These are phyloP conservation scores for Ceyx erithaca DNA, from an alignment of 2,797 vertebrate genomes.

Conservation along the genomic window DNA sequence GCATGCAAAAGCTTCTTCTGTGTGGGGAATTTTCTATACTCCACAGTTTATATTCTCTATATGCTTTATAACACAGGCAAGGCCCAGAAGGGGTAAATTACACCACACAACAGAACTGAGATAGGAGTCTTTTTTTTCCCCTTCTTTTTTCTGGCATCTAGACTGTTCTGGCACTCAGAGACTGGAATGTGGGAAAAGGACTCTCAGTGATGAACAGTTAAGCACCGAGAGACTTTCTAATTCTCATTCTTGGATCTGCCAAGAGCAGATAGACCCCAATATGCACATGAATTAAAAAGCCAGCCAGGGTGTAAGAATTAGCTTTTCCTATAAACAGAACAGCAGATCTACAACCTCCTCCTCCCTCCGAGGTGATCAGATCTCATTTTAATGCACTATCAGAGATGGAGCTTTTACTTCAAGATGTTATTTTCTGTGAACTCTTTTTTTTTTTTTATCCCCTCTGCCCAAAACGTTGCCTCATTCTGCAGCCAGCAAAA, in stretches of 20 bases:
- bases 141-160: not conserved
- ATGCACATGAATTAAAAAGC: not conserved
- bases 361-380: not conserved
- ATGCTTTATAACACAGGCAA: not conserved
- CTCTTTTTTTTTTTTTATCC: not conserved
- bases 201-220: not conserved
- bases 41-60: not conserved
- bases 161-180: not conserved
- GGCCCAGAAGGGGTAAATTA: not conserved
- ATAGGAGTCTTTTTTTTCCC: not conserved
- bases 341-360: not conserved
- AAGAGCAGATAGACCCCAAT: not conserved
- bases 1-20: not conserved
- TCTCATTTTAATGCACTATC: not conserved
- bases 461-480: conserved; percentile 2
- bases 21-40: not conserved
- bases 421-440: not conserved
- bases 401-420: not conserved
- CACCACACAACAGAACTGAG: not conserved
- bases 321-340: not conserved
- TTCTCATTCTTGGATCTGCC: not conserved
- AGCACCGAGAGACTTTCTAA: not conserved
- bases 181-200: not conserved
- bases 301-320: not conserved
- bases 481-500: conserved; percentile 28